These are phyloP conservation scores for Antigone vipio DNA, from an alignment of 2,113 vertebrate genomes.

Conservation along the genomic window DNA sequence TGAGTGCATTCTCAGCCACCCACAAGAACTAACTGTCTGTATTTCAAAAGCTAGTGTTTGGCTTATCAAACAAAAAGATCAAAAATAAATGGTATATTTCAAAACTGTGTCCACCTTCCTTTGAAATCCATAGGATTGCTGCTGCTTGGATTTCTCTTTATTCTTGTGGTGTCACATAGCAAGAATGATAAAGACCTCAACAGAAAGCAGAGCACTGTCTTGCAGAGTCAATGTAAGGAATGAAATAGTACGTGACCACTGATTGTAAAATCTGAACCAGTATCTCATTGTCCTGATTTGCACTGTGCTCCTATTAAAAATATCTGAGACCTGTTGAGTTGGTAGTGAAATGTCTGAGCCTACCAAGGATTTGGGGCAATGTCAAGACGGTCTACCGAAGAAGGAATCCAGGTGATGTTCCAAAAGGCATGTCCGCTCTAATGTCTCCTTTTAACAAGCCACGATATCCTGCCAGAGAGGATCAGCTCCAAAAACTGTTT, in stretches of 20 bases:
- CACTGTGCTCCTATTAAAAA: background rate
- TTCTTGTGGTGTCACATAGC: background rate
- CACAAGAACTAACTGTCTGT: background rate
- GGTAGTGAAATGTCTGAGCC: background rate
- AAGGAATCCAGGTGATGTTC: background rate
- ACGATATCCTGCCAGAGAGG: background rate
- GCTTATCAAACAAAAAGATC: background rate
- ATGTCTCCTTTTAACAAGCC: background rate
- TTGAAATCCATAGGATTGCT: background rate
- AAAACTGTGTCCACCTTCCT: background rate
- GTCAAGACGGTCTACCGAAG: background rate
- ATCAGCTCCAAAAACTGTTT: background rate
- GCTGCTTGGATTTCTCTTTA: background rate
- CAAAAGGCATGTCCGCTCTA: background rate
- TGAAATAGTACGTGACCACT: background rate
- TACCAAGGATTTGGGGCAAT: background rate
- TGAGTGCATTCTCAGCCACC: background rate
- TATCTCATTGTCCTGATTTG: background rate
- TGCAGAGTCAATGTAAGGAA: background rate
- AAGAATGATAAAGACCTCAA: background rate
- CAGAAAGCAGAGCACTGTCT: background rate
- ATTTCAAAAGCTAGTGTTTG: background rate
- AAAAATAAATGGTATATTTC: background rate
- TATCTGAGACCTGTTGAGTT: background rate
- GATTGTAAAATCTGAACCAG: background rate